Conservation (phyloP, 1,140 invertebrate genomes). For the Atta texana region DNA sequence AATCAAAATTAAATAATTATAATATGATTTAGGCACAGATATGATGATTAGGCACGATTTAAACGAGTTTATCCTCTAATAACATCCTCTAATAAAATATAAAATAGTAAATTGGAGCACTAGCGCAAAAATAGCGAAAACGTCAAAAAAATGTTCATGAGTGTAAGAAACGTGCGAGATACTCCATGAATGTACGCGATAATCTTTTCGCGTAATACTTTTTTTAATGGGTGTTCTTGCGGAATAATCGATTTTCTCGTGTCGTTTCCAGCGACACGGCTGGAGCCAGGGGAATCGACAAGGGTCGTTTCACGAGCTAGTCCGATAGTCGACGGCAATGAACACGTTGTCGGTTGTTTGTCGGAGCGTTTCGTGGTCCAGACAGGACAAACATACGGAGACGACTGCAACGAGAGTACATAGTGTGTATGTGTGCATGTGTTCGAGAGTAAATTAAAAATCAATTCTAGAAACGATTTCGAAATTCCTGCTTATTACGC, state of each 20-base stretch:
- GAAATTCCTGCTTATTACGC: conserved; percentile 19
- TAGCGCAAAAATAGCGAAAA: not conserved
- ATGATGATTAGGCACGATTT: too few relatives aligned
- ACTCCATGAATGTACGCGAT: not conserved
- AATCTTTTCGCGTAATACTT: conserved; percentile 33
- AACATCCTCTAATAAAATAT: not conserved
- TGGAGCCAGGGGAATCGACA: conserved; percentile 58
- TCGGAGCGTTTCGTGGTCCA: conserved; percentile 76
- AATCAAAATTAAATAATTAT: too few relatives aligned
- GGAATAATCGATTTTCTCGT: conserved; percentile 66
- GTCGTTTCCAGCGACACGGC: conserved; percentile 66
- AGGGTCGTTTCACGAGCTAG: conserved; percentile 68
- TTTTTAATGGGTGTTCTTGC: conserved; percentile 55
- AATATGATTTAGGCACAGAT: too few relatives aligned
- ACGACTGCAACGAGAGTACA: conserved; percentile 59
- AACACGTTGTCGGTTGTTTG: conserved; percentile 76
- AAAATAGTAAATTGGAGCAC: not conserved
- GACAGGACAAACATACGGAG: conserved; percentile 79
- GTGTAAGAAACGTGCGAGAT: not conserved
- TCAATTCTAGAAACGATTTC: conserved; percentile 75
- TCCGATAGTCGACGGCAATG: conserved; percentile 62
- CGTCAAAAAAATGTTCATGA: not conserved
- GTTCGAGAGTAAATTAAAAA: conserved; percentile 80
- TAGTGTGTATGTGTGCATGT: not conserved
- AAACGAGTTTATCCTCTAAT: not conserved